Evolutionary conservation across 92 coral and sea anemone genomes (phyloP).

Genomic region (Epizoanthus fatuus): DNA sequence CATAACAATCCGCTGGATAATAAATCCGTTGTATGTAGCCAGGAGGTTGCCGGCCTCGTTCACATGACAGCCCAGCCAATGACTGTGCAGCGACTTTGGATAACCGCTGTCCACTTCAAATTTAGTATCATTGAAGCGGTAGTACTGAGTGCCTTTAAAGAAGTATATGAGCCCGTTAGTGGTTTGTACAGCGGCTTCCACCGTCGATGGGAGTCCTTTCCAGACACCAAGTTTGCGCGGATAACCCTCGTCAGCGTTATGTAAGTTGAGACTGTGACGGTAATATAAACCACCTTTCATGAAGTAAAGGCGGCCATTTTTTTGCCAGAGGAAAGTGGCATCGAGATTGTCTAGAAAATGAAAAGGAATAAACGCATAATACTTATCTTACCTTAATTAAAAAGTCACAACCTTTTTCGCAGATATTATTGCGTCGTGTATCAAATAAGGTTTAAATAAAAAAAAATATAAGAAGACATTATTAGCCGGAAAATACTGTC

Average conservation of each 20-base stretch:
- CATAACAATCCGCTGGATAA: too few relatives aligned
- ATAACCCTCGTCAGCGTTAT: slow-evolving; percentile 72
- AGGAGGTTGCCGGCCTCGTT: background rate
- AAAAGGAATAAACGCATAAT: background rate
- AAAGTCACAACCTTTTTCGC: too few relatives aligned
- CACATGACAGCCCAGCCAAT: slow-evolving; percentile 7
- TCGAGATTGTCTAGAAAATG: background rate
- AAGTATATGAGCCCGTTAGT: slow-evolving; percentile 71
- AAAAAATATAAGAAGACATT: too few relatives aligned
- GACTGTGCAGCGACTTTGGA: slow-evolving; percentile 49
- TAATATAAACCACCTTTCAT: slow-evolving; percentile 84
- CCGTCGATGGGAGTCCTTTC: background rate
- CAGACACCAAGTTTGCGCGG: slow-evolving; percentile 52
- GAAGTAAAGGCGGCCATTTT: slow-evolving; percentile 79
- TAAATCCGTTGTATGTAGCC: too few relatives aligned
- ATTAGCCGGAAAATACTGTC: too few relatives aligned
- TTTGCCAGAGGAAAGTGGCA: background rate
- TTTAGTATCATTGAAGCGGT: slow-evolving; percentile 72
- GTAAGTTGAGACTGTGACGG: slow-evolving; percentile 71
- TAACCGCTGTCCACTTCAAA: slow-evolving; percentile 72
- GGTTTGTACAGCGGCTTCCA: slow-evolving; percentile 11
- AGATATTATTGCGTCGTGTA: too few relatives aligned
- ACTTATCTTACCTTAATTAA: too few relatives aligned
- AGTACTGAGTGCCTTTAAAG: slow-evolving; percentile 84
- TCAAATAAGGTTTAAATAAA: too few relatives aligned